Evolutionary conservation across 92 coral and sea anemone species (phyloP).

Genomic region (Montipora capitata): DNA sequence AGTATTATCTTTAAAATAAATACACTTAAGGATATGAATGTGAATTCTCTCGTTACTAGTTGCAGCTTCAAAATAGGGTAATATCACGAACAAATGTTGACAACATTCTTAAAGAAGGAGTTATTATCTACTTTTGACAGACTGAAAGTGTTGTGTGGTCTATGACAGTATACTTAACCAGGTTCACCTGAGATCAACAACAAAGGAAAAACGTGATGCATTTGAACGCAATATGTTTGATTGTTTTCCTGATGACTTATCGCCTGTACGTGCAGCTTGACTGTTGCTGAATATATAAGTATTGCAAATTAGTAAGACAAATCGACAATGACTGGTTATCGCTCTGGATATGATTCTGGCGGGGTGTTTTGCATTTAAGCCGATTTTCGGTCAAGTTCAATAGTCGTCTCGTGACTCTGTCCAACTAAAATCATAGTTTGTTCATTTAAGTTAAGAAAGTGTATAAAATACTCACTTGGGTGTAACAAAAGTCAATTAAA

Average conservation of each 20-base stretch:
- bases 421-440: constrained; percentile 3
- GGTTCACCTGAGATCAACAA: no score
- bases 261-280: background rate
- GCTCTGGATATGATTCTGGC: no score
- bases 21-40: background rate
- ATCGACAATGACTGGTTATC: background rate
- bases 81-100: background rate
- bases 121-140: no score
- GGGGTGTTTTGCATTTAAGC: no score
- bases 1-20: background rate
- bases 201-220: background rate
- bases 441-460: background rate
- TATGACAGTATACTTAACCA: no score
- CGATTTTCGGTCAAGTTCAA: no score
- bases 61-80: background rate
- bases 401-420: constrained; percentile 8
- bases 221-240: no score
- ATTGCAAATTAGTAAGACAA: background rate
- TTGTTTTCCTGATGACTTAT: no score
- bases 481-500: background rate
- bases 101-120: no score
- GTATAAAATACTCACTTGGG: background rate
- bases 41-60: constrained; percentile 8
- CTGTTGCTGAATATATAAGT: background rate
- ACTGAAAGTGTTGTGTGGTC: no score